Evolutionary conservation across 2,113 vertebrate species (phyloP), one percentile per base, ranked within the genome.

Genomic region (Dipodomys merriami): DNA sequence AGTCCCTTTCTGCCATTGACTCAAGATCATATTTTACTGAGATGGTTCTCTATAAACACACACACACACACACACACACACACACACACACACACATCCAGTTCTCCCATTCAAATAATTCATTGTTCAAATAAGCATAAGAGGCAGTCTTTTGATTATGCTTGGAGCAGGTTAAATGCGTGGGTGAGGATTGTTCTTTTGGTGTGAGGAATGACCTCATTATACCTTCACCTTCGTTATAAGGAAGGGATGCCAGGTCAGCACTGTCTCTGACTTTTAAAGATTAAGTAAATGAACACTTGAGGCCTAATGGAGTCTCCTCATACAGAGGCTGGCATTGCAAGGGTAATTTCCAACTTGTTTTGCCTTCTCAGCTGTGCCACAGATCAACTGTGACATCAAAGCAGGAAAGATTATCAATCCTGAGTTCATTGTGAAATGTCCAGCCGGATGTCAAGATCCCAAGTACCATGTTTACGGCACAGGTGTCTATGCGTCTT

Each of bases 361-460:
- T 95, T 97, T 94, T 97, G 78, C 86, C 46, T 97, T 94, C 87
- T 68, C 97, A 99, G 99, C 98, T 93, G 98, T 99, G 95, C 99
- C 99, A 86, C 98, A 98, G 92, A 98, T 99, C 39, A 98, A 98
- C 76, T 99, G 99, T 3, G 98, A 99, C 46, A 97, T 99, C 96
- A 98, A 99, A 97, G 99, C 99, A 0, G 99, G 99, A 62, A 99
- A 99, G 98, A 98, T 99, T 95, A 98, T 96, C 89, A 98, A 99
- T 93, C 98, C 98, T 44, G 99, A 99, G 97, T 99, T 99, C 96
- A 99, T 99, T 49, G 99, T 97, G 83, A 99, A 98, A 93, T 99
- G 99, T 94, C 99, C 99, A 0, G 97, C 98, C 1, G 98, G 98
- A 95, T 99, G 99, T 95, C 98, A 98, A 93, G 99, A 99, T 96